A percentile compares a stretch with the other conserved stretches of the same genome.
phyloP scores from a whole-genome alignment of 2,797 vertebrate species.

The Mycteria americana region DNA sequence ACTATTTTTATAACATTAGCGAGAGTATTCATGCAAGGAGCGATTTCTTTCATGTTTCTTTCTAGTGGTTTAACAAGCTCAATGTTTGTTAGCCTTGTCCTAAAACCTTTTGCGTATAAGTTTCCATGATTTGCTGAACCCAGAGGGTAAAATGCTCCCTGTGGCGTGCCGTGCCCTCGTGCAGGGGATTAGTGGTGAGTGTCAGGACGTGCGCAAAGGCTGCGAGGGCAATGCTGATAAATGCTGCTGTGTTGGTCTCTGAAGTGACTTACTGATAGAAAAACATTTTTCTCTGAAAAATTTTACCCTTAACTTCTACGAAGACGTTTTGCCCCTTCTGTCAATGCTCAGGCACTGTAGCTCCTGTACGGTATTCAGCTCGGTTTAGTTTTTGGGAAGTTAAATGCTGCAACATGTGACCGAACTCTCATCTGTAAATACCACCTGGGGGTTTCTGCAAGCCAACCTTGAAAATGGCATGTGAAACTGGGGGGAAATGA shows the following conservation, averaged over 20 bases:
- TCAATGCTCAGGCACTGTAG: background rate
- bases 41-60: background rate
- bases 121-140: background rate
- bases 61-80: background rate
- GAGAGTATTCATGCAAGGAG: background rate
- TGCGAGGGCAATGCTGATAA: background rate
- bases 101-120: background rate
- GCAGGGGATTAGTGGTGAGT: background rate
- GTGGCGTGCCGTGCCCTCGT: accelerated
- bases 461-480: background rate
- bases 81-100: background rate
- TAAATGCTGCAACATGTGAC: accelerated
- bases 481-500: background rate
- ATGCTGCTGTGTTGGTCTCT: background rate
- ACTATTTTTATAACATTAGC: background rate
- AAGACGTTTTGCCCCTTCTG: background rate
- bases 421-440: background rate
- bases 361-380: background rate
- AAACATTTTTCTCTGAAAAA: background rate
- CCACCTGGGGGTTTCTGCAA: background rate
- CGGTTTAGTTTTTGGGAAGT: background rate
- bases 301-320: background rate
- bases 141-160: background rate
- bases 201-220: background rate
- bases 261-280: accelerated